Conservation (phyloP, 2,113 vertebrate species). For the Dromiciops gliroides region DNA sequence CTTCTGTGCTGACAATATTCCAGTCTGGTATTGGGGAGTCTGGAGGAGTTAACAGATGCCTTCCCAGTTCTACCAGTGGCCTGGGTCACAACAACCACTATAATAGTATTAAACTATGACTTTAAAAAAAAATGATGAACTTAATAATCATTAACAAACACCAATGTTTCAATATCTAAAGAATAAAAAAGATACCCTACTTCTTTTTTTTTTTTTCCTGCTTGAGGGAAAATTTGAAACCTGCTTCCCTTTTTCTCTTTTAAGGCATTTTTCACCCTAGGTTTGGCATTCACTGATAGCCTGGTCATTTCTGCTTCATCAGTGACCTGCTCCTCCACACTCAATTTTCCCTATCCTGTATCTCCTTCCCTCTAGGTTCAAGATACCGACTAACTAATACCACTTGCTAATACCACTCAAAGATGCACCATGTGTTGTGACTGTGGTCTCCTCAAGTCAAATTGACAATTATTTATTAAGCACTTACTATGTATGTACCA, state of each 20-base stretch:
- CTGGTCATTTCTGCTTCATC: neutral
- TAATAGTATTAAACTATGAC: neutral
- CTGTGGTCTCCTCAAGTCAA: neutral
- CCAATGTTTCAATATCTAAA: neutral
- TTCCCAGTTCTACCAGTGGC: neutral
- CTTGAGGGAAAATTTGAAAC: neutral
- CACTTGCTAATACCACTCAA: neutral
- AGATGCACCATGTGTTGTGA: neutral
- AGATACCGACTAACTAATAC: conserved; percentile 30
- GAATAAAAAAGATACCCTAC: neutral
- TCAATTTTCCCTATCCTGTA: neutral
- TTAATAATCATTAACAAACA: neutral
- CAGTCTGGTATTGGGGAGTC: neutral
- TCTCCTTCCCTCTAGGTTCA: conserved; percentile 11
- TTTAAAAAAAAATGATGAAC: neutral
- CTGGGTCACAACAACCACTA: neutral
- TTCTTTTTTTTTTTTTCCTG: neutral
- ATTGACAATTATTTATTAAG: neutral
- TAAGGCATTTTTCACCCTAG: neutral
- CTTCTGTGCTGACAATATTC: neutral
- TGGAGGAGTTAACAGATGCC: neutral
- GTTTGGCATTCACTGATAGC: neutral
- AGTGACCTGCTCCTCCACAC: neutral
- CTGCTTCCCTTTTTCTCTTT: neutral
- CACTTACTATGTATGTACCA: neutral